Base-by-base conservation (phyloP, 2,888 invertebrate species). In the Notodonta ziczac region DNA sequence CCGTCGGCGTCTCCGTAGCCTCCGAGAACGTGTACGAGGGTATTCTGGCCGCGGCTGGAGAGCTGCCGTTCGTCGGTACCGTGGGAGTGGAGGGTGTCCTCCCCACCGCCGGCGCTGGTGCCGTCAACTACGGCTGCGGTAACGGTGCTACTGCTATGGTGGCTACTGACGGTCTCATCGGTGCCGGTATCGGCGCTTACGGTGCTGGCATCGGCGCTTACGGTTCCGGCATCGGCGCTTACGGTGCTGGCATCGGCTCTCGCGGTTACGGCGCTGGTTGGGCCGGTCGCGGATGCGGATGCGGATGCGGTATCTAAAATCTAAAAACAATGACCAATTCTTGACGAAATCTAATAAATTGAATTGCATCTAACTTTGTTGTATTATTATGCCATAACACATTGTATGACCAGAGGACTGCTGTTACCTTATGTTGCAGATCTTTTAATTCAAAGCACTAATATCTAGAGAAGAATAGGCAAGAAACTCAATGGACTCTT, bases 21-120 rank as follows among this genome's bases (percentile, higher is more conserved):
- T 83, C 85, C 54, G 84, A 84, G 50, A 85, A 85, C 60, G 73
- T 70, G 1, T 81, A 77, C 62, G 82, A 82, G 61, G 86, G 85
- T 4, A 59, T 69, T n/a, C 62, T 85, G n/a, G 59, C 65, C 6
- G 79, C 81, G 0, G 70, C 71, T 50, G 86, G 86, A 57, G 76
- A 81, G 57, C 63, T 86, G 24, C 85, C 83, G 4, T 82, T 84
- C 72, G 59, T 82, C 0, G 80, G 83, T 4, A 69, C 82, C 10
- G 79, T 83, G 0, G 81, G 63, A 4, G 56, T 86, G 14, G 79
- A 84, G 55, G 83, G 84, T 7, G 68, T 68, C 12, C 53, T 84
- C 7, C 78, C 82, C 3, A 77, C 81, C 2, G 75, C 70, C 14
- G 84, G 85, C 0, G 66, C 74, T 48, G 83, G 81, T n/a, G 70